A percentile compares a stretch with the other conserved stretches of the same genome.
phyloP scores from a whole-genome alignment of 1,140 invertebrate species.

The Drosophila nebulosa region DNA sequence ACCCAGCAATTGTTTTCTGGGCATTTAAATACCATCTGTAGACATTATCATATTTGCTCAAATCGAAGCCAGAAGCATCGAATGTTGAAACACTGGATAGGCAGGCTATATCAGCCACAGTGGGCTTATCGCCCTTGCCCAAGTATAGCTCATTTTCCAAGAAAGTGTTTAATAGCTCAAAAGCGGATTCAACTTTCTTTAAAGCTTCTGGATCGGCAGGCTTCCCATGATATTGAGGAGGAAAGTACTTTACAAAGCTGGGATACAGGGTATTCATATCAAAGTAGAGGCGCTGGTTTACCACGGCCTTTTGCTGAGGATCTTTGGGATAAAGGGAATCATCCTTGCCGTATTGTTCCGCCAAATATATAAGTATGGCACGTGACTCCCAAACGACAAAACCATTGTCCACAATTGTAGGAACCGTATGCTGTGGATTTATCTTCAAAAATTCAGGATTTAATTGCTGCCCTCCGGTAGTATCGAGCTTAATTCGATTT shows the following conservation, averaged over 20 bases:
- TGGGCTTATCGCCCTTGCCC: conserved; percentile 85
- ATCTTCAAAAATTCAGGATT: conserved; percentile 84
- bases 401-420: conserved; percentile 58
- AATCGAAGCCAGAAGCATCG: conserved; percentile 84
- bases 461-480: conserved; percentile 85
- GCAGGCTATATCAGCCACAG: conserved; percentile 87
- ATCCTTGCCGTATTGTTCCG: conserved; percentile 72
- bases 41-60: conserved; percentile 87
- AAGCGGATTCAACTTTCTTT: conserved; percentile 84
- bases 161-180: conserved; percentile 85
- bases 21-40: conserved; percentile 86
- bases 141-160: conserved; percentile 85
- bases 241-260: conserved; percentile 84
- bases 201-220: conserved; percentile 84
- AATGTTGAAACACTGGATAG: conserved; percentile 84
- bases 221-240: conserved; percentile 84
- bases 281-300: conserved; percentile 89
- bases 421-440: conserved; percentile 75
- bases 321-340: conserved; percentile 83
- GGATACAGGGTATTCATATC: conserved; percentile 86
- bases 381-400: conserved; percentile 67
- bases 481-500: conserved; percentile 86
- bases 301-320: conserved; percentile 83
- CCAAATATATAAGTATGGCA: conserved; percentile 61
- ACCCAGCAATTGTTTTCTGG: conserved; percentile 85